Evolutionary conservation across 1,140 invertebrate species (phyloP), one percentile per base, ranked within the genome.

Genomic region (Caenorhabditis latens): DNA sequence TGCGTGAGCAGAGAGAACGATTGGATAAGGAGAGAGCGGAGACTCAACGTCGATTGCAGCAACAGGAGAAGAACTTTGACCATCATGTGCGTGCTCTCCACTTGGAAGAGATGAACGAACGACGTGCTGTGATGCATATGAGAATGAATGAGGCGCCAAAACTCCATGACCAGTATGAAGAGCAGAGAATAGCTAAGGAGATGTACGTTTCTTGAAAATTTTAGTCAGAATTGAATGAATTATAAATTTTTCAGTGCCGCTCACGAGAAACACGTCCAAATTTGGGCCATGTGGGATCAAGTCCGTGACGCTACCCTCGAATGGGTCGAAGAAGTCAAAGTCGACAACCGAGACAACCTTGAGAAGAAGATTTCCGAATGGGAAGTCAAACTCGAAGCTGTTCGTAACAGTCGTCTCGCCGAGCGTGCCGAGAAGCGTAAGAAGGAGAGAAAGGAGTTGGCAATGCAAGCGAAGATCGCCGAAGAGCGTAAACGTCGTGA

Each of bases 51-150:
- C 58, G 82, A 2, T 42, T 88, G 42, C 63, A 85, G 84, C 84
- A 86, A 53, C 87, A 90, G 48, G 92, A 92, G 85, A 93, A 91
- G 83, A 93, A 93, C 63, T 93, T 90, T 48, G 92, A 92, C 84
- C 88, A 92, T 85, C 86, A 79, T 11, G 87, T 92, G 21, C 85
- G 92, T 16, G 92, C 92, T 24, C 87, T 92, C 42, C 91, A 92
- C 85, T 58, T 92, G 32, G 92, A 92, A 84, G 92, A 92, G 86
- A 86, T 93, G 83, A 46, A 83, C 48, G 82, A 90, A 14, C 85
- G 89, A 32, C 90, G 91, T 46, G 40, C 90, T n/a, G 43, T 90
- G 19, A 90, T 89, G 14, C 86, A 89, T 7, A 84, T 89, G 58
- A 24, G 87, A 13, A 32, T 65, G 13, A 53, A 32, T n/a, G 86